A percentile compares a stretch with the other conserved stretches of the same genome.
Evolutionary conservation across 2,888 invertebrate species (phyloP).

Genomic region (Cremastinae sp.): DNA sequence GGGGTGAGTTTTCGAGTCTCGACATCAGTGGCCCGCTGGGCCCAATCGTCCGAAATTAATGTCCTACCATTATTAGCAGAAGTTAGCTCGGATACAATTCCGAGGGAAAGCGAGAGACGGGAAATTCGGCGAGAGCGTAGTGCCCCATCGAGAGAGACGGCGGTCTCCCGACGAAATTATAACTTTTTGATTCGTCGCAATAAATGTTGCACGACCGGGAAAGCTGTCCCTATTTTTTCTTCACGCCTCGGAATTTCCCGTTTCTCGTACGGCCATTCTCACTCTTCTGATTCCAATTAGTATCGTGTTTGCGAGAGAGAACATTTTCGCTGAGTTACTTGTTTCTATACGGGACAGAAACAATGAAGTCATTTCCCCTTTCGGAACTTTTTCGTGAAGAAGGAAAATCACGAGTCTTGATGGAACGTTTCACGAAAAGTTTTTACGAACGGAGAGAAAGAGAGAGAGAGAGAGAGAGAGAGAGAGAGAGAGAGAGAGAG

Average conservation of each 20-base stretch:
- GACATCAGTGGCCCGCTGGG: conserved; percentile 72
- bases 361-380: too few relatives aligned
- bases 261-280: not conserved
- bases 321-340: too few relatives aligned
- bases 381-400: too few relatives aligned
- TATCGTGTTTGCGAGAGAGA: too few relatives aligned
- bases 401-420: not conserved
- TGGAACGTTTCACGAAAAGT: too few relatives aligned
- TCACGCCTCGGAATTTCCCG: not conserved
- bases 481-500: not conserved
- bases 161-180: not conserved
- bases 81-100: conserved; percentile 70
- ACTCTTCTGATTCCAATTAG: too few relatives aligned
- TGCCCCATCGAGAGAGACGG: too few relatives aligned
- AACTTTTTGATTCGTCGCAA: too few relatives aligned
- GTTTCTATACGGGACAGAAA: too few relatives aligned
- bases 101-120: conserved; percentile 23
- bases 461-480: not conserved
- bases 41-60: conserved; percentile 78
- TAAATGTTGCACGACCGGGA: conserved; percentile 1
- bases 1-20: conserved; percentile 31
- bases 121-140: conserved; percentile 3
- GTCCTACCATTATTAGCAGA: conserved; percentile 76
- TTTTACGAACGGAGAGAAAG: not conserved
- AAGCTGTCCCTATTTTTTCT: not conserved